Conservation (phyloP, 2,888 invertebrate genomes). For the Monochamus alternatus region DNA sequence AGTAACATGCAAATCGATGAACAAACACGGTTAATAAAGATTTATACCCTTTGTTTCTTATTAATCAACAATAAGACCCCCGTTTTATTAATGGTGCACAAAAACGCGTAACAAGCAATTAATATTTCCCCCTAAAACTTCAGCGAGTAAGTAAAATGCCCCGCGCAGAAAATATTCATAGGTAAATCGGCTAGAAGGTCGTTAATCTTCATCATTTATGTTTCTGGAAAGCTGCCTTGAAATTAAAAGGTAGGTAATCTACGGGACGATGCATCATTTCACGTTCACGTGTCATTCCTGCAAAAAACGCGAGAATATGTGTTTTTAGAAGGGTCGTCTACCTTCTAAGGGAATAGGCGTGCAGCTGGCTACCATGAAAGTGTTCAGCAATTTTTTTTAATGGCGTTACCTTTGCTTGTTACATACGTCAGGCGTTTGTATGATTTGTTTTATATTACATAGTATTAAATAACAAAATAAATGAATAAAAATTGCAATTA, state of each 20-base stretch:
- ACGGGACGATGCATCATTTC: no score
- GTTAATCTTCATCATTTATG: neutral
- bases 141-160: neutral
- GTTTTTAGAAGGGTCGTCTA: no score
- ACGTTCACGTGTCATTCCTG: no score
- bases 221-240: neutral
- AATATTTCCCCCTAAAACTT: neutral
- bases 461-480: no score
- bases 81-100: neutral
- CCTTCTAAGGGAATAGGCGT: no score
- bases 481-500: no score
- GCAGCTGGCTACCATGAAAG: no score
- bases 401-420: no score
- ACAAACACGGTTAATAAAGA: neutral
- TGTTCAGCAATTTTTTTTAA: no score
- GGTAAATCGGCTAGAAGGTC: neutral
- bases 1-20: neutral
- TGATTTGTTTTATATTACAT: no score
- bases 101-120: neutral
- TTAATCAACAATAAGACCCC: neutral
- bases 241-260: neutral
- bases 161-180: neutral
- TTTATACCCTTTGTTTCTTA: neutral
- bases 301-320: no score
- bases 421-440: no score